phyloP scores from a whole-genome alignment of 2,888 invertebrate species.

The Meganola albula region DNA sequence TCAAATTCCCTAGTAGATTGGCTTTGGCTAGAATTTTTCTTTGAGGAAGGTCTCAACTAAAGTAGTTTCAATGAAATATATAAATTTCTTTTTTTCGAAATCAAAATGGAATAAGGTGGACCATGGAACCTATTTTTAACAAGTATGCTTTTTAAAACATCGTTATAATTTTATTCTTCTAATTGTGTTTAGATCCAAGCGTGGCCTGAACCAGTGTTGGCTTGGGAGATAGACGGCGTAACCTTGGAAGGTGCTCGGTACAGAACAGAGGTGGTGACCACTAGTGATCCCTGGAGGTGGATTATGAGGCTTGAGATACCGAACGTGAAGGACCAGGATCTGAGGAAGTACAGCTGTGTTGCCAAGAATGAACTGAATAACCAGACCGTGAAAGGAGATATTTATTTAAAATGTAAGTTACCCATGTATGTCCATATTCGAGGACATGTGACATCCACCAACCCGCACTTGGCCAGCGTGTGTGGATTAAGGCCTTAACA shows the following conservation, averaged over 20 bases:
- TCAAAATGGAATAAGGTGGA: too few species aligned
- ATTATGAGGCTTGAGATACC: conserved; percentile 88
- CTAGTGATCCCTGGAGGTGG: conserved; percentile 77
- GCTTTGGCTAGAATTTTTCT: too few species aligned
- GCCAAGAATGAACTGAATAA: conserved; percentile 90
- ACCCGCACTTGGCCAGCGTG: too few species aligned
- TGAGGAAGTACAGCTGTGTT: conserved; percentile 88
- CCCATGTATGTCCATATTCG: too few species aligned
- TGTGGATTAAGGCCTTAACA: too few species aligned
- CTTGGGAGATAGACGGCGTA: conserved; percentile 90
- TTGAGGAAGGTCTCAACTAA: too few species aligned
- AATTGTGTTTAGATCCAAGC: conserved; percentile 86
- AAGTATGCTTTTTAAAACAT: too few species aligned
- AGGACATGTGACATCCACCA: too few species aligned
- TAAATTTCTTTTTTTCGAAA: too few species aligned
- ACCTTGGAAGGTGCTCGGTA: conserved; percentile 80
- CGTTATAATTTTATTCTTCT: neutral
- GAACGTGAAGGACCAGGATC: conserved; percentile 81
- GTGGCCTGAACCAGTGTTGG: conserved; percentile 89
- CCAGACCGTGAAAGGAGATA: conserved; percentile 84
- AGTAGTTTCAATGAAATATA: too few species aligned
- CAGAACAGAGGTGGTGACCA: conserved; percentile 50
- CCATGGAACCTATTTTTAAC: too few species aligned
- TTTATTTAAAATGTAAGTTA: conserved; percentile 55
- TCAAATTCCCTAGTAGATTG: too few species aligned